These are phyloP conservation scores for Sialis lutaria DNA, from an alignment of 2,888 invertebrate genomes.

Conservation along the genomic window DNA sequence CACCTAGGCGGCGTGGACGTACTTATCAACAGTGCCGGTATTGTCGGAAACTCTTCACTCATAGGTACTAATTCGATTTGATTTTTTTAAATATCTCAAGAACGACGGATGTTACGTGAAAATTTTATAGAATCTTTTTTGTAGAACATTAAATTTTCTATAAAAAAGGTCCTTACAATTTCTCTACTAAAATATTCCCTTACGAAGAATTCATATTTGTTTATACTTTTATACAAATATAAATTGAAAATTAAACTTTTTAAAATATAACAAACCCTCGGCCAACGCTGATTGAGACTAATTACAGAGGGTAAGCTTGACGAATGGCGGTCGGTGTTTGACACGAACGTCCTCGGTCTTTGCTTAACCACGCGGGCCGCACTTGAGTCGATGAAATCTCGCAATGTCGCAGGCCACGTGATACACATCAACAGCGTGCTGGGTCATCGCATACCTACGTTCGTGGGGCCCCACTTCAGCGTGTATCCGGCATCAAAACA, in stretches of 20 bases:
- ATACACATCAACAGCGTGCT: constrained; percentile 12
- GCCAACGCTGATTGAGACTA: no score
- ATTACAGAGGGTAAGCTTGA: constrained; percentile 3
- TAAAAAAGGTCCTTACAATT: no score
- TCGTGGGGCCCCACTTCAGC: constrained; percentile 2
- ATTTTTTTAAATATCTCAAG: no score
- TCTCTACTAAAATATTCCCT: constrained; percentile 7
- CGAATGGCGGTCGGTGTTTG: not conserved
- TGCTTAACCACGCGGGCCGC: constrained; percentile 4
- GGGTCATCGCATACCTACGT: constrained; percentile 6
- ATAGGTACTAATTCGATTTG: no score
- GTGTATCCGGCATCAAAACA: constrained; percentile 28
- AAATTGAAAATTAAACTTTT: no score
- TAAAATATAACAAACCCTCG: not conserved
- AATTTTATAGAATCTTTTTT: no score
- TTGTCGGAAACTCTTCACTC: not conserved
- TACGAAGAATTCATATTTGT: constrained; percentile 5
- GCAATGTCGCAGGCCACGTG: constrained; percentile 10
- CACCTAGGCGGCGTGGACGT: constrained; percentile 15
- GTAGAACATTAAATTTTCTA: no score
- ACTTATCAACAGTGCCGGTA: constrained; percentile 15
- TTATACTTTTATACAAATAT: constrained; percentile 9
- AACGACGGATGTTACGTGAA: no score
- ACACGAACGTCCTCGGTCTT: constrained; percentile 4
- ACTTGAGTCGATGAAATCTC: constrained; percentile 5